Conservation (phyloP, 2,113 vertebrate species). For the Siniperca chuatsi region DNA sequence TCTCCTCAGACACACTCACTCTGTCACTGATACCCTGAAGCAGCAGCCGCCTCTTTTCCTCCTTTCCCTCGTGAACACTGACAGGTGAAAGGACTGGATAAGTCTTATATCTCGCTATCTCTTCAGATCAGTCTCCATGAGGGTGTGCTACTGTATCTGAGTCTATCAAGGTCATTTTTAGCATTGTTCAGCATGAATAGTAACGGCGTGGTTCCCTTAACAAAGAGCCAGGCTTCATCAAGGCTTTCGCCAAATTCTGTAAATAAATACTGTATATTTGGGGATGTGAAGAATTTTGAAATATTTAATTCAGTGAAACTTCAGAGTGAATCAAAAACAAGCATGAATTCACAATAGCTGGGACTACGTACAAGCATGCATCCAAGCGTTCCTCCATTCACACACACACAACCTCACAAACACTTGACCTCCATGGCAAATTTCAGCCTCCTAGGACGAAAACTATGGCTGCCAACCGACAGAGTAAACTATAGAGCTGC, state of each 20-base stretch:
- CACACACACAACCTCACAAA: no score
- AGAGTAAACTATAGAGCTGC: no score
- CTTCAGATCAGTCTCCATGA: conserved; percentile 67
- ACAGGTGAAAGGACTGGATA: conserved; percentile 79
- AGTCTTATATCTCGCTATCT: conserved; percentile 75
- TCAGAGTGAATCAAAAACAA: background rate
- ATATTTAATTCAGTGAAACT: background rate
- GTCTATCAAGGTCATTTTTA: conserved; percentile 77
- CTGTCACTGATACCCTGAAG: conserved; percentile 77
- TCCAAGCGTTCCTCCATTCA: no score
- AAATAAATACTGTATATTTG: conserved; percentile 8
- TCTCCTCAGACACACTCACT: conserved; percentile 78
- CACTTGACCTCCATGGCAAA: no score
- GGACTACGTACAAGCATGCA: no score
- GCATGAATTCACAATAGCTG: no score
- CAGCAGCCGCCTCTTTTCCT: conserved; percentile 66
- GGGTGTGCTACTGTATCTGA: conserved; percentile 55
- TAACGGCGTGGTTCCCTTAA: conserved; percentile 24
- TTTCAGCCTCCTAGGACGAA: no score
- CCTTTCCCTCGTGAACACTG: conserved; percentile 70
- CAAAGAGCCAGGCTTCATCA: conserved; percentile 34
- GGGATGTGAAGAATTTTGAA: background rate
- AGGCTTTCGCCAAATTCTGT: background rate
- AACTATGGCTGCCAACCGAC: no score
- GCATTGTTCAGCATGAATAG: conserved; percentile 50